Percentiles rank a stretch among this genome's conserved stretches.
Conservation (phyloP, 2,888 invertebrate species). For the Periphyllus acericola region DNA sequence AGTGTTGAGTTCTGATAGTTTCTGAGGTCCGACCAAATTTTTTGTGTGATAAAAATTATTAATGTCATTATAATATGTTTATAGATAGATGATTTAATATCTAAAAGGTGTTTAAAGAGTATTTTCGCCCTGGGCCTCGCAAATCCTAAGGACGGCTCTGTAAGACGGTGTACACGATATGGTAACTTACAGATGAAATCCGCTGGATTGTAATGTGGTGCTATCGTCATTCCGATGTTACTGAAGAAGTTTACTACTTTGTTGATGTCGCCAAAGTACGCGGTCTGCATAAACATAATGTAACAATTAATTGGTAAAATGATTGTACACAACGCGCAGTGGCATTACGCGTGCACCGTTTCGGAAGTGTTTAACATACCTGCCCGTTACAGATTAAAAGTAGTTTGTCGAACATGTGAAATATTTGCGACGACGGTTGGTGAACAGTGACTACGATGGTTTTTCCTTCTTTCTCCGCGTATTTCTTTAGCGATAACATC, state of each 20-base stretch:
- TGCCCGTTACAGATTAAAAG: slow-evolving; percentile 77
- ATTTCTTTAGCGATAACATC: slow-evolving; percentile 78
- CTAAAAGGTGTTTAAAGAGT: too few species aligned
- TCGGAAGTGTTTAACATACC: slow-evolving; percentile 63
- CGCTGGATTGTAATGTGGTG: slow-evolving; percentile 85
- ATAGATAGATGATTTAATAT: too few species aligned
- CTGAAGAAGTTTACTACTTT: slow-evolving; percentile 80
- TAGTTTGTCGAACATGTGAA: slow-evolving; percentile 83
- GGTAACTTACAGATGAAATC: slow-evolving; percentile 82
- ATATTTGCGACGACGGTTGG: slow-evolving; percentile 86
- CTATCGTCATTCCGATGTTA: slow-evolving; percentile 76
- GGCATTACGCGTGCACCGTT: not conserved
- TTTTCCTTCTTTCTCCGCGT: slow-evolving; percentile 80
- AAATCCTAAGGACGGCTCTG: too few species aligned
- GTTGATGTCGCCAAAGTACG: slow-evolving; percentile 79
- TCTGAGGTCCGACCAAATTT: too few species aligned
- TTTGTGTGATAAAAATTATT: too few species aligned
- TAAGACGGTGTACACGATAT: too few species aligned
- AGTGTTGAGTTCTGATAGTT: too few species aligned
- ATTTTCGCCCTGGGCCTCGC: too few species aligned
- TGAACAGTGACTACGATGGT: slow-evolving; percentile 83
- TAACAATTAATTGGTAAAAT: not conserved
- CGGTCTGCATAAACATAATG: slow-evolving; percentile 69
- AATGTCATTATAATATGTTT: too few species aligned
- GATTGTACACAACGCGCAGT: not conserved